Percentiles rank a stretch among this genome's conserved stretches.
Evolutionary conservation across 2,113 vertebrate genomes (phyloP).

Genomic region (Raja brachyura): DNA sequence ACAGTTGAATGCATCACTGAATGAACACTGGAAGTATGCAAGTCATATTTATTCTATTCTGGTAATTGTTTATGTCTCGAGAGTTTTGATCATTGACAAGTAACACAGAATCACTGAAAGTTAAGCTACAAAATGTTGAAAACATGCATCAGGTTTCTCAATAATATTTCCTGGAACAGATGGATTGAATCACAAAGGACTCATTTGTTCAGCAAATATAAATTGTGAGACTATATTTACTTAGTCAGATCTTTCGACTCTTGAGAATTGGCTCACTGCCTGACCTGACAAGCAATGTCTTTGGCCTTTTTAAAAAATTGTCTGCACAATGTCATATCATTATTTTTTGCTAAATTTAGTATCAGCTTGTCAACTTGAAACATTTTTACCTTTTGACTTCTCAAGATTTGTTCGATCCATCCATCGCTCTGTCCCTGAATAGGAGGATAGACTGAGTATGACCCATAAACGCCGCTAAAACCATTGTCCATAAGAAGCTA

Average conservation of each 20-base stretch:
- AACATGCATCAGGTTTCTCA: not conserved
- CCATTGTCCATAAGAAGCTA: not conserved
- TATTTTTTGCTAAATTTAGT: not conserved
- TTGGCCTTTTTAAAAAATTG: not conserved
- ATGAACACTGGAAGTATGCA: too few relatives aligned
- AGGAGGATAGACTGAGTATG: not conserved
- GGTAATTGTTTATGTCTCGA: not conserved
- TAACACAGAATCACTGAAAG: not conserved
- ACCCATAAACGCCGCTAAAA: not conserved
- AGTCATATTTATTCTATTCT: not conserved
- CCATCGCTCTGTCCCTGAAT: not conserved
- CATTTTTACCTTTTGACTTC: not conserved
- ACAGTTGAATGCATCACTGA: too few relatives aligned
- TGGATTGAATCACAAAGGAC: not conserved
- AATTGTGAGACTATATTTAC: not conserved
- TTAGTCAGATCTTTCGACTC: constrained; percentile 10
- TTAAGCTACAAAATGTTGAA: not conserved
- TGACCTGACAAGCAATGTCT: not conserved
- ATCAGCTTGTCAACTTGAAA: not conserved
- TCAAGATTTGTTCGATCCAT: not conserved
- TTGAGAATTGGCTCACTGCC: not conserved
- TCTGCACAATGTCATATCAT: not conserved
- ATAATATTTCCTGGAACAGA: not conserved
- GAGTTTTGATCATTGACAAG: not conserved
- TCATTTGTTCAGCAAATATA: not conserved